Evolutionary conservation across 1,140 invertebrate species (phyloP).

Genomic region (Acromyrmex heyeri): DNA sequence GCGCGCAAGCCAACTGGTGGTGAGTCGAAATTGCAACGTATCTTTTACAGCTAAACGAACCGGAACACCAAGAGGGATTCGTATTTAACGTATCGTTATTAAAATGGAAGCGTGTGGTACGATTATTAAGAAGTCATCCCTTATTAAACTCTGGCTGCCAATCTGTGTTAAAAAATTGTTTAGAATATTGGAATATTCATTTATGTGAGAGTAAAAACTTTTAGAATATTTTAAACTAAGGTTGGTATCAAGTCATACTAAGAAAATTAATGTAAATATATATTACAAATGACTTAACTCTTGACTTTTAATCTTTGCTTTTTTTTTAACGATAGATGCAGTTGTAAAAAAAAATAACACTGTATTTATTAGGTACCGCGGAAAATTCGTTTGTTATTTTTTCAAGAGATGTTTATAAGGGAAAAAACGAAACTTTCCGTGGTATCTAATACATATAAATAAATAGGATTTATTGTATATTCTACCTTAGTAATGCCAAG

Average conservation of each 20-base stretch:
- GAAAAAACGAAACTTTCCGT: too few relatives aligned
- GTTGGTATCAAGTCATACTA: neutral
- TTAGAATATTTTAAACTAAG: neutral
- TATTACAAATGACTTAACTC: neutral
- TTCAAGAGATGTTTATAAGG: too few relatives aligned
- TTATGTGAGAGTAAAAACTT: neutral
- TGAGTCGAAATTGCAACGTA: constrained; percentile 75
- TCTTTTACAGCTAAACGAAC: neutral
- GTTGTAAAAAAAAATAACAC: neutral
- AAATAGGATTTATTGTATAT: too few relatives aligned
- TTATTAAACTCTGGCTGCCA: neutral
- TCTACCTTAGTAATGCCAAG: too few relatives aligned
- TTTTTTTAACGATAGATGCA: neutral
- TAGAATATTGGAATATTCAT: neutral
- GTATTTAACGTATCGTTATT: neutral
- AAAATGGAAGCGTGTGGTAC: neutral
- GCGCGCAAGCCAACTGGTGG: constrained; percentile 85
- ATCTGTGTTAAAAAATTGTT: neutral
- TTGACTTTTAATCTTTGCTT: neutral
- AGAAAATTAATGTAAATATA: neutral
- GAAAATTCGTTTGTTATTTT: too few relatives aligned
- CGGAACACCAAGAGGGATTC: neutral
- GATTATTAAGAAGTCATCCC: neutral
- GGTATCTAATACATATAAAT: neutral
- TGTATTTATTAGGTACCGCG: neutral